phyloP scores from a whole-genome alignment of 2,888 invertebrate species.

The Oxyteleia sp. region DNA sequence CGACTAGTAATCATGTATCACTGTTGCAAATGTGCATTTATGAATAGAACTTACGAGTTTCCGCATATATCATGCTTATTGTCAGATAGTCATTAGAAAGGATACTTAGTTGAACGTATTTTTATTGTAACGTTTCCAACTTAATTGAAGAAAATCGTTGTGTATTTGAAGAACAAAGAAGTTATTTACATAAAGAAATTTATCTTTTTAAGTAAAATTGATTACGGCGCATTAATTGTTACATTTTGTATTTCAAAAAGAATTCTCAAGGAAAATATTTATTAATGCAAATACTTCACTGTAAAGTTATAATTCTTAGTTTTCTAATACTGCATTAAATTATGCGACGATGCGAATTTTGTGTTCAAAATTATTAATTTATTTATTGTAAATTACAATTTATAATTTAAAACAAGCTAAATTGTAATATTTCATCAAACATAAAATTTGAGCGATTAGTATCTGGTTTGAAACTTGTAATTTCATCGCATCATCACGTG shows the following conservation, averaged over 20 bases:
- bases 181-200: slow-evolving; percentile 15
- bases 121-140: slow-evolving; percentile 31
- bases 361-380: no score
- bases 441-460: slow-evolving; percentile 25
- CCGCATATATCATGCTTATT: slow-evolving; percentile 69
- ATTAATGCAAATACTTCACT: no score
- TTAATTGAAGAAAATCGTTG: slow-evolving; percentile 37
- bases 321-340: no score
- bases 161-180: slow-evolving; percentile 8
- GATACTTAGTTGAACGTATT: slow-evolving; percentile 55
- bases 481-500: slow-evolving; percentile 22
- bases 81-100: slow-evolving; percentile 70
- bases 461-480: slow-evolving; percentile 13
- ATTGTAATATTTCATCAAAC: background rate
- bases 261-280: no score
- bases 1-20: slow-evolving; percentile 47
- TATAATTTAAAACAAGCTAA: no score
- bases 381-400: no score
- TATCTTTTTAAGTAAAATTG: background rate
- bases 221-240: no score
- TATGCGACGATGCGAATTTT: no score
- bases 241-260: no score
- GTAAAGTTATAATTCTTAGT: no score
- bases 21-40: slow-evolving; percentile 53
- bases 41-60: slow-evolving; percentile 61